Percentiles rank a stretch among this genome's conserved stretches.
Conservation (phyloP, 2,888 invertebrate species). For the Scaptomyza caliginosa region DNA sequence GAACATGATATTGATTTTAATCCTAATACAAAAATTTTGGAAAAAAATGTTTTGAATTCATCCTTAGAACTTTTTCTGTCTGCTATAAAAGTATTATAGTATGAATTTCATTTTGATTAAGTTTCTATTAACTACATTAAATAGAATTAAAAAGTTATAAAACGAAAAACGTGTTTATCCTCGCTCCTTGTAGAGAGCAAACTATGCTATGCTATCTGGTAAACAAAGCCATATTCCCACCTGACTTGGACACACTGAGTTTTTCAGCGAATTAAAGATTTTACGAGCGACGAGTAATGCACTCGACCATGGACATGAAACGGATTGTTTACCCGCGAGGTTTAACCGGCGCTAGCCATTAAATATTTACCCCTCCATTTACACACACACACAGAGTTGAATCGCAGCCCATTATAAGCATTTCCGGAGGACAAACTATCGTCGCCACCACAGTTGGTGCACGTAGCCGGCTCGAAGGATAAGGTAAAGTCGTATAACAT, state of each 20-base stretch:
- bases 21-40: not conserved
- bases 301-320: constrained; percentile 20
- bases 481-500: constrained; percentile 12
- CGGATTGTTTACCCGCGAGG: constrained; percentile 8
- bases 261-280: constrained; percentile 50
- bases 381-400: constrained; percentile 43
- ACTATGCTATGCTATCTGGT: not conserved
- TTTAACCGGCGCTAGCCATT: constrained; percentile 34
- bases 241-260: constrained; percentile 12
- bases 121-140: no score
- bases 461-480: constrained; percentile 31
- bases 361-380: constrained; percentile 63
- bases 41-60: no score
- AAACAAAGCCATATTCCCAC: not conserved
- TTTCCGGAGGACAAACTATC: constrained; percentile 34
- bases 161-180: not conserved
- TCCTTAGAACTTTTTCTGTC: no score
- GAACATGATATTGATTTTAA: not conserved
- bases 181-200: not conserved
- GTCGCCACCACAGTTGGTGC: constrained; percentile 14
- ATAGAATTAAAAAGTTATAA: no score
- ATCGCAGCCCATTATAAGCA: constrained; percentile 56
- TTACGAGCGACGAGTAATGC: constrained; percentile 46
- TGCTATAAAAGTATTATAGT: no score
- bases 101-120: no score